Percentiles rank a stretch among this genome's conserved stretches.
Conservation (phyloP, 2,797 vertebrate genomes). For the Tangara arthus region DNA sequence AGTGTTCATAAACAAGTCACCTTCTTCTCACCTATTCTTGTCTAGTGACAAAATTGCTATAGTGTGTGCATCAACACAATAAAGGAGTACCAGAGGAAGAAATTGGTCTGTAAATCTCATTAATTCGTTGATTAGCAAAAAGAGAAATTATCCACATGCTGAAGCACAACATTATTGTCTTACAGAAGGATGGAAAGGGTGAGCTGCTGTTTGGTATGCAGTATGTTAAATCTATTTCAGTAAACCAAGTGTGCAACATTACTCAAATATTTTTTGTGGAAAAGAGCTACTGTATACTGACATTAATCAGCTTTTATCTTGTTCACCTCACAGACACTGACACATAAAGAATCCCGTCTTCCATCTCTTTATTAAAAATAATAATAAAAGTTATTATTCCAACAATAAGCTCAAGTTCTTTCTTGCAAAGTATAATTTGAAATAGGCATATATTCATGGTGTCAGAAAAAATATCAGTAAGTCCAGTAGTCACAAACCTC, state of each 20-base stretch:
- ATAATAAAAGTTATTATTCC: neutral
- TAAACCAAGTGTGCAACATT: neutral
- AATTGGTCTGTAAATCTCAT: constrained; percentile 10
- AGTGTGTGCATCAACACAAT: neutral
- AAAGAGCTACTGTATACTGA: neutral
- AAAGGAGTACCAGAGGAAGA: neutral
- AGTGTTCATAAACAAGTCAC: neutral
- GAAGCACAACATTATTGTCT: constrained; percentile 21
- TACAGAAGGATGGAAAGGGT: neutral
- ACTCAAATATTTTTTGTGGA: neutral
- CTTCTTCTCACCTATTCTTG: neutral
- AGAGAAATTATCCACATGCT: neutral
- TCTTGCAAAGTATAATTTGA: neutral
- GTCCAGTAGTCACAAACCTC: neutral
- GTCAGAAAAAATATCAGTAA: neutral
- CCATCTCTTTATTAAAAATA: neutral
- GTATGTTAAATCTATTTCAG: neutral
- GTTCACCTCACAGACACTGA: neutral
- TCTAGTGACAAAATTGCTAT: neutral
- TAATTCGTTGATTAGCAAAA: constrained; percentile 2
- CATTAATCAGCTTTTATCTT: neutral
- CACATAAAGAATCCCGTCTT: neutral
- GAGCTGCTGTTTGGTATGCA: neutral
- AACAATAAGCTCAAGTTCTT: neutral
- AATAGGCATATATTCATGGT: neutral